Conservation (phyloP, 2,888 invertebrate genomes). For the Troglohyphantes excavatus region DNA sequence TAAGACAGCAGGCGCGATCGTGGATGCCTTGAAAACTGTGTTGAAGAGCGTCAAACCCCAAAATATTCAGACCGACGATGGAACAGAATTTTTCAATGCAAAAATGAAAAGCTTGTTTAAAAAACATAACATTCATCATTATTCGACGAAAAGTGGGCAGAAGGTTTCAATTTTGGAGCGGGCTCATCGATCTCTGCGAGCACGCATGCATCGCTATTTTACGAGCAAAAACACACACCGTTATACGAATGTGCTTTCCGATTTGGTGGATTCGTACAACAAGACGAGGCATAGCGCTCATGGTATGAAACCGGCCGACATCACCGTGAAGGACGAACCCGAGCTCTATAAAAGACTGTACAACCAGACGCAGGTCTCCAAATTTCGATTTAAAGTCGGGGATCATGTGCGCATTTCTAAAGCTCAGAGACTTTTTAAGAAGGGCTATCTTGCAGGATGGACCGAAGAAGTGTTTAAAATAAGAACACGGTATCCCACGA, state of each 20-base stretch:
- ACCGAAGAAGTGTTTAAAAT: background rate
- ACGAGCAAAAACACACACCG: slow-evolving; percentile 7
- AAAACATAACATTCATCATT: slow-evolving; percentile 42
- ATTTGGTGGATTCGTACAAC: slow-evolving; percentile 14
- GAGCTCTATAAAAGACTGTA: slow-evolving; percentile 23
- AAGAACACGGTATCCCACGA: slow-evolving; percentile 27
- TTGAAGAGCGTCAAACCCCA: background rate
- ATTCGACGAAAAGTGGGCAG: slow-evolving; percentile 16
- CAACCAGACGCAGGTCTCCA: background rate
- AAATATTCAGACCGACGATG: slow-evolving; percentile 16
- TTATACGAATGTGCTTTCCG: slow-evolving; percentile 11
- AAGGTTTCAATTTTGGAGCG: slow-evolving; percentile 29
- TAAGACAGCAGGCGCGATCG: background rate
- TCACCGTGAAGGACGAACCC: slow-evolving; percentile 9
- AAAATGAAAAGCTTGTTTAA: background rate
- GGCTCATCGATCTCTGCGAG: background rate
- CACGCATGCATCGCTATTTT: slow-evolving; percentile 8
- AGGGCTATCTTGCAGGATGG: slow-evolving; percentile 21
- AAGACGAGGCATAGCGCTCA: slow-evolving; percentile 5
- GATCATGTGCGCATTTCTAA: slow-evolving; percentile 42
- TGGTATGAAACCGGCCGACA: background rate
- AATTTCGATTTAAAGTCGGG: background rate
- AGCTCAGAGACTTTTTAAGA: slow-evolving; percentile 16
- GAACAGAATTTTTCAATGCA: slow-evolving; percentile 26
- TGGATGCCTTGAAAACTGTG: background rate